phyloP scores from a whole-genome alignment of 2,797 vertebrate species.

The Myotis myotis region DNA sequence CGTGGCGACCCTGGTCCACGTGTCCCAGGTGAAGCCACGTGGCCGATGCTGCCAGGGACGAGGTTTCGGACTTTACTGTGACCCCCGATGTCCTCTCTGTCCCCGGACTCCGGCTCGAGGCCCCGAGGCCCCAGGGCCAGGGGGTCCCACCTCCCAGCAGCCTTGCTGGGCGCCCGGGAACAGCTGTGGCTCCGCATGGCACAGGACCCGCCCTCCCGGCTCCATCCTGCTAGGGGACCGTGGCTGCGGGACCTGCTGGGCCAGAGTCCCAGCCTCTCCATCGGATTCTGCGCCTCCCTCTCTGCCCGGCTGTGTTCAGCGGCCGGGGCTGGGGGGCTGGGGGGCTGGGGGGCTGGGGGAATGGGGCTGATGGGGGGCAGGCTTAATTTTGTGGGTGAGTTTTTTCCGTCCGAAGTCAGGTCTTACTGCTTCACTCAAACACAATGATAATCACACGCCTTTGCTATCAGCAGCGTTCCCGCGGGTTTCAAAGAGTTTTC shows the following conservation, averaged over 20 bases:
- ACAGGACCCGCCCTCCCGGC: constrained; percentile 53
- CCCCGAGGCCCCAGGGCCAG: neutral
- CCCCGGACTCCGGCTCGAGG: no score
- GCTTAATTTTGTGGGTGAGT: neutral
- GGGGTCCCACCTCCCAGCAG: neutral
- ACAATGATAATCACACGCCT: neutral
- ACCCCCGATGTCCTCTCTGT: no score
- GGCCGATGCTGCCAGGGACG: no score
- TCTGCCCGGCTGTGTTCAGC: constrained; percentile 31
- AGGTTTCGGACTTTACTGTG: no score
- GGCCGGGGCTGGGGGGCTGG: constrained; percentile 38
- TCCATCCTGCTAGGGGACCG: constrained; percentile 60
- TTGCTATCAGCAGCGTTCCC: neutral
- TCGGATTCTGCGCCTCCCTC: constrained; percentile 73
- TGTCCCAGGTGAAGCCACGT: no score
- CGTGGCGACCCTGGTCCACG: no score
- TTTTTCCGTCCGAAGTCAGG: constrained; percentile 9
- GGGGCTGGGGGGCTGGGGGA: constrained; percentile 22
- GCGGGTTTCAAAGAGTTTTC: neutral
- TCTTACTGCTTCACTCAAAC: constrained; percentile 50
- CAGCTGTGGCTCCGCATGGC: neutral
- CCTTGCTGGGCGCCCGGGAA: accelerated
- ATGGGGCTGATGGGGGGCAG: constrained; percentile 18
- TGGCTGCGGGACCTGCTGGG: constrained; percentile 30
- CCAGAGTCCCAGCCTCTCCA: constrained; percentile 67